Base-by-base conservation (phyloP, 2,113 vertebrate genomes). In the Gasterosteus aculeatus region DNA sequence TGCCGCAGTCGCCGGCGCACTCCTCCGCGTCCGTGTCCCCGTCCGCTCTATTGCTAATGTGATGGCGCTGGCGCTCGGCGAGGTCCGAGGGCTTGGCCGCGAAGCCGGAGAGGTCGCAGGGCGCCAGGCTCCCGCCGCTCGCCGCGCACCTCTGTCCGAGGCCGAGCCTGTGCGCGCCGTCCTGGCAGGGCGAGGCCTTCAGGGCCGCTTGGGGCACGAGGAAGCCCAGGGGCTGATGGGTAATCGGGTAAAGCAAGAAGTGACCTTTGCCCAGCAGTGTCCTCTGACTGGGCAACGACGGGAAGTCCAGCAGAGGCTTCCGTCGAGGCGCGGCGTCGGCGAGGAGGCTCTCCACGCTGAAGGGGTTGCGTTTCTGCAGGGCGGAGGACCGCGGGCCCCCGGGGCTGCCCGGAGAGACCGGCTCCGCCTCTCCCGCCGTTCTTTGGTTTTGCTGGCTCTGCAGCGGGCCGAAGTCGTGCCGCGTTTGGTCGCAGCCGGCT, bases 241-340 rank as follows among this genome's bases (percentile, higher is more conserved):
- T 96, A 87, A 98, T 97, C 68, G 97, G 97, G 83, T 98, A 98
- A 72, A 98, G 95, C 78, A 98, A 80, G 89, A 98, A 98, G 89
- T 97, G 97, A 69, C 97, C 97, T 89, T 98, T 98, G 61, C 97
- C 96, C 79, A 97, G 92, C 80, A 98, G 94, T 71, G 97, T 95
- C 91, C 96, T 92, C 58, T 96, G 94, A 47, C 92, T 89, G 74
- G 94, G 91, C 84, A 96, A 84, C 8, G 93, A 88, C 3, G 96
- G 85, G 83, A 96, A 97, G 89, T 98, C 96, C 91, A 85, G 85
- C 54, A 61, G 84, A 49, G 94, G 59, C 88, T 96, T 96, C 61
- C 95, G 91, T 31, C 95, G 93, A 0, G 96, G 96, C 29, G 95
- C 94, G 9, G 95, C 94, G 88, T 96, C 96, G 4, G 96, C 95